Base-by-base conservation (phyloP, 2,888 invertebrate species). In the Troides aeacus region DNA sequence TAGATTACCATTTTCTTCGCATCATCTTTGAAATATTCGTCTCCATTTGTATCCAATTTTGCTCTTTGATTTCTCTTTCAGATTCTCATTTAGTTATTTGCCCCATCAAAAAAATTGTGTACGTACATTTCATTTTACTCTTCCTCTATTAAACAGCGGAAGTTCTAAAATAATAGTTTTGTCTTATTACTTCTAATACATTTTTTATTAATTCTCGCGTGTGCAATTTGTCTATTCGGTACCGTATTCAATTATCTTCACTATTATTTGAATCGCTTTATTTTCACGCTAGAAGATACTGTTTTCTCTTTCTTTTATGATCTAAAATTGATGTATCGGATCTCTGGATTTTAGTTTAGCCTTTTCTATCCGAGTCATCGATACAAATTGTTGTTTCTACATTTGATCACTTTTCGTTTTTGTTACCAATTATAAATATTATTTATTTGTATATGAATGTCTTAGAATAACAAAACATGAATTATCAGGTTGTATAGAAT, bases 291-390 rank as follows among this genome's bases (percentile, higher is more conserved):
- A 64, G 56, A 61, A 57, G 23, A 30, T 23, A 64, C 53, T 63
- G 53, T 60, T 23, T 21, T 18, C 0, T 5, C 10, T 53, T 10
- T 60, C 18, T 42, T 18, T n/a, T 24, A 56, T 56, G 64, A 56
- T 68, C 61, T 56, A 61, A 60, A 64, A 53, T 64, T 24, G 6
- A 61, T 50, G 24, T 18, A 39, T 63, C 24, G 53, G 18, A 12
- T 21, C 17, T 53, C 7, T 53, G n/a, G 6, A 18, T 53, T 53
- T n/a, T 18, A 53, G 53, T 10, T 53, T n/a, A 53, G 6, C 68
- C 66, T 71, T 72, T 73, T 76, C 74, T 71, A 70, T 73, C 73
- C 68, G 57, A 75, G 77, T 78, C 78, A 79, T 76, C 71, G 74
- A 70, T 39, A 67, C 74, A 75, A 77, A 76, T 76, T 70, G 74